A percentile compares a stretch with the other conserved stretches of the same genome.
These are phyloP conservation scores for Gambusia affinis DNA, from an alignment of 2,113 vertebrate genomes.

Conservation along the genomic window DNA sequence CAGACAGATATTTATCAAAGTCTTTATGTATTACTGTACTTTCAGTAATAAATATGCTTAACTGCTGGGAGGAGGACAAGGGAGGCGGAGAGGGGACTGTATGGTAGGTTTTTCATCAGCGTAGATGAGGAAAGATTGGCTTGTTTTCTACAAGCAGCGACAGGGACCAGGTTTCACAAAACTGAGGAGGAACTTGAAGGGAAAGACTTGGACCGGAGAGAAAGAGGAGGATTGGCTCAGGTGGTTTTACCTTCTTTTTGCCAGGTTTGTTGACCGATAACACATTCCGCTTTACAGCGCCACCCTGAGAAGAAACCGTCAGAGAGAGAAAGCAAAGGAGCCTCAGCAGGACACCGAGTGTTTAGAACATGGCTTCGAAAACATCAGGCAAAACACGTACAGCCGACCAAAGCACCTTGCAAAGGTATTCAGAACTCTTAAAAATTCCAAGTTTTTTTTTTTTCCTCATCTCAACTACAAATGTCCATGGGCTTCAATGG, in stretches of 20 bases:
- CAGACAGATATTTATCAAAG: too few relatives aligned
- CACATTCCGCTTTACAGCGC: constrained; percentile 55
- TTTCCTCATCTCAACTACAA: neutral
- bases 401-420: neutral
- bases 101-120: neutral
- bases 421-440: neutral
- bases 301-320: constrained; percentile 56
- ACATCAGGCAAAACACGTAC: neutral
- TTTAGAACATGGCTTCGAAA: neutral
- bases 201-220: neutral
- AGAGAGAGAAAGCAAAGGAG: constrained; percentile 3
- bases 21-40: too few relatives aligned
- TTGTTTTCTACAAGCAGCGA: neutral
- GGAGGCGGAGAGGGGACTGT: neutral
- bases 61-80: constrained; percentile 25
- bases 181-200: neutral
- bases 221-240: neutral
- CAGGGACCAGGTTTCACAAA: neutral
- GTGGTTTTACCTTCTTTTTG: constrained; percentile 71
- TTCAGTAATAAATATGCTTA: neutral
- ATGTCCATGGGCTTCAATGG: neutral
- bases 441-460: neutral
- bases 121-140: neutral
- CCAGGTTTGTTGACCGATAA: constrained; percentile 63
- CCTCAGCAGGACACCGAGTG: neutral